Evolutionary conservation across 2,888 invertebrate genomes (phyloP), one percentile per base, ranked within the genome.

Genomic region (Nipponacmea schrenckii): DNA sequence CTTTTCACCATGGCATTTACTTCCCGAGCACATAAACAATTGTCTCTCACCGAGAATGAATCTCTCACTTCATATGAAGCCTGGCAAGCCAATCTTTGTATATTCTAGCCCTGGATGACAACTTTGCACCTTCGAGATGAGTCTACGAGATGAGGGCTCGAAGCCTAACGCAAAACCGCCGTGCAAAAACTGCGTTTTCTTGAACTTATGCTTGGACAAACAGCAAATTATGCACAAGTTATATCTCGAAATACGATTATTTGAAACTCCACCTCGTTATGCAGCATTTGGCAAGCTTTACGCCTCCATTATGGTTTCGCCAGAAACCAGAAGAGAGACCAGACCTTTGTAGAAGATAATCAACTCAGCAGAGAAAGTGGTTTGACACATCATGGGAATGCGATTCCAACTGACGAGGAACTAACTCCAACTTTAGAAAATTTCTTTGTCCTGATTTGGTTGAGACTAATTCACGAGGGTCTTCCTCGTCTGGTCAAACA

Each of bases 11-110:
- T 62, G 45, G 14, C 10, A 26, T 10, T 17, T 5, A 67, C 12
- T 31, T 26, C 15, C 46, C 4, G 73, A 7, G 77, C 79, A 0
- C 79, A 76, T n/a, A 79, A 76, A 68, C 78, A 80, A 50, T 80
- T 77, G 79, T 70, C 65, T 8, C 63, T 79, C 14, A 69, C 76
- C 2, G 77, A 80, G 44, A 64, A 46, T 12, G 78, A 79, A 64
- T 72, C 74, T 39, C 70, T 79, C n/a, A n/a, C 15, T 4, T 73
- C 77, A 0, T 79, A 77, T 64, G 79, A 79, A 63, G 67, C 66
- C 3, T 79, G 78, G 77, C 45, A 70, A 0, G 70, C 75, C 39
- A 78, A 78, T 50, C 17, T 78, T 15, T 62, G 14, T 79, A 77
- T 44, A 77, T 70, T 2, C 63, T 74, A 5, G 75, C 77, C 5